Conservation (phyloP, 2,797 vertebrate genomes). For the Phaenicophaeus curvirostris region DNA sequence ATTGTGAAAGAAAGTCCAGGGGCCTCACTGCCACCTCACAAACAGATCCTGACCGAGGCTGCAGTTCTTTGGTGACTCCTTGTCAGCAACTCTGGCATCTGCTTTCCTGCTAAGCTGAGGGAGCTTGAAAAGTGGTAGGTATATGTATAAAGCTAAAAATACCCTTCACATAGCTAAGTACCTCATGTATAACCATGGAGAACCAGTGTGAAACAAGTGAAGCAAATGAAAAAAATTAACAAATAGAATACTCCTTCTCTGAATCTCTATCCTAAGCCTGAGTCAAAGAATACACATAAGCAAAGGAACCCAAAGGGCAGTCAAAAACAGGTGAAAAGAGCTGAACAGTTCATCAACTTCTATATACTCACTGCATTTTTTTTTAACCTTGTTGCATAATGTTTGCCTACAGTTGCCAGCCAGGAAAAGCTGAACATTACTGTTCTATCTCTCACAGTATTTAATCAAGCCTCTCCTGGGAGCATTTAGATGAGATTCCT, state of each 20-base stretch:
- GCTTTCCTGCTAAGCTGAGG: background rate
- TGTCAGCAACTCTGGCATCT: background rate
- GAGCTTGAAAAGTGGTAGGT: background rate
- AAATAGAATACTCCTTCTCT: background rate
- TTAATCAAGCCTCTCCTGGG: background rate
- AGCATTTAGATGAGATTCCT: background rate
- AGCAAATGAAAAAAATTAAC: background rate
- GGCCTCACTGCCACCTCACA: background rate
- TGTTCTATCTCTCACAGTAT: background rate
- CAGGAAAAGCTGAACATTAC: background rate
- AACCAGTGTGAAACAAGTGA: background rate
- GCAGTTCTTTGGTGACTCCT: background rate
- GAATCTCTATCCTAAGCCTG: background rate
- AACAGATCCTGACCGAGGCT: background rate
- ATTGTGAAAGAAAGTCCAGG: background rate
- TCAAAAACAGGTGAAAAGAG: background rate
- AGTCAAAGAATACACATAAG: background rate
- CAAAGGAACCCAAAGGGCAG: background rate
- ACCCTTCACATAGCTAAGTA: background rate
- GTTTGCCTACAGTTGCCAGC: background rate
- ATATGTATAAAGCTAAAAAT: background rate
- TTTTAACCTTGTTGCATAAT: background rate
- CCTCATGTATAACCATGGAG: background rate
- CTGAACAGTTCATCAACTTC: background rate
- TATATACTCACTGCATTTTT: background rate